These are phyloP conservation scores for Acyrthosiphon pisum DNA, from an alignment of 1,140 invertebrate species.

Conservation along the genomic window DNA sequence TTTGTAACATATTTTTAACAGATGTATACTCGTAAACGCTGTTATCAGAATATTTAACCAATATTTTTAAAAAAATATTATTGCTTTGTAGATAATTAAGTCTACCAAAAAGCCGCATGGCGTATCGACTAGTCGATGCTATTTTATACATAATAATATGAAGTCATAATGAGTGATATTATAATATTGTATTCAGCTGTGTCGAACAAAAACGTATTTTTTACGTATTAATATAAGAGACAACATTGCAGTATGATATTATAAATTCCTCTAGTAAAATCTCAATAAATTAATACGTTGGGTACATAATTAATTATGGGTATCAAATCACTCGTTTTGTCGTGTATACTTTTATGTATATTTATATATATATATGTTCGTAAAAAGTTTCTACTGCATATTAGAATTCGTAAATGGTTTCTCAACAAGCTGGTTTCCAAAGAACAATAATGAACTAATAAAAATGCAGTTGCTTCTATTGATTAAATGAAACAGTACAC, in stretches of 20 bases:
- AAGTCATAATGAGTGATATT: neutral
- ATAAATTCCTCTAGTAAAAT: neutral
- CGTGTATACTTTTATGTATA: neutral
- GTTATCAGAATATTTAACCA: too few species aligned
- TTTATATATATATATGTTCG: neutral
- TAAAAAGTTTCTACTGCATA: neutral
- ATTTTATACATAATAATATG: too few species aligned
- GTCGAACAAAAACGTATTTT: neutral
- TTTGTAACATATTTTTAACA: too few species aligned
- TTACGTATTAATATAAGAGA: too few species aligned
- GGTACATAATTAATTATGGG: too few species aligned
- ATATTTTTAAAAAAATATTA: too few species aligned
- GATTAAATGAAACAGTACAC: neutral
- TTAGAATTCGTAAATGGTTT: neutral
- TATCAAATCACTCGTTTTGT: neutral
- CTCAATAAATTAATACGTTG: neutral
- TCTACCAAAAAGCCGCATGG: too few species aligned
- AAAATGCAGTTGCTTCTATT: neutral
- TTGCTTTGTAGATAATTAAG: too few species aligned
- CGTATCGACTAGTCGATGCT: too few species aligned
- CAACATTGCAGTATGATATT: neutral
- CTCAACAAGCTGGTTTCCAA: neutral
- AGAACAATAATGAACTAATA: constrained; percentile 10
- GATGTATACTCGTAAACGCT: too few species aligned
- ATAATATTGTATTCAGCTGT: neutral